These are phyloP conservation scores for Microcebus ravelobensis DNA, from an alignment of 2,113 vertebrate species.

Conservation along the genomic window DNA sequence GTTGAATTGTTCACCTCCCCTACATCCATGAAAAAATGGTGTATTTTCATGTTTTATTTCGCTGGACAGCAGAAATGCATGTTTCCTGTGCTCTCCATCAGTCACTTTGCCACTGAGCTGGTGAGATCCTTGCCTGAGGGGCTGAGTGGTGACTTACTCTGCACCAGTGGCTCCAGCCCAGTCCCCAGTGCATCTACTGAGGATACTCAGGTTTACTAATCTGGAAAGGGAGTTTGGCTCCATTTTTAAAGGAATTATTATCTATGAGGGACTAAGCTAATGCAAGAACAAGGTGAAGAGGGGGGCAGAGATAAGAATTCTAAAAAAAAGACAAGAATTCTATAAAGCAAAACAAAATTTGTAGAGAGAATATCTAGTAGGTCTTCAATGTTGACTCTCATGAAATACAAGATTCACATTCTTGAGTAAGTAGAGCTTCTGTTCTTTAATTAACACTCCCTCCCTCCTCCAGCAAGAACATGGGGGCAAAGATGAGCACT, in stretches of 20 bases:
- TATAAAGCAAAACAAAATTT: not conserved
- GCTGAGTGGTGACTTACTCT: constrained; percentile 65
- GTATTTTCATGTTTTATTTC: constrained; percentile 72
- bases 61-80: constrained; percentile 67
- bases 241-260: constrained; percentile 47
- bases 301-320: not conserved
- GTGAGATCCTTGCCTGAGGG: constrained; percentile 52
- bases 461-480: not conserved
- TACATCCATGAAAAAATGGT: constrained; percentile 72
- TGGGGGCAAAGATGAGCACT: not conserved
- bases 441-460: not conserved
- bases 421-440: not conserved
- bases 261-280: constrained; percentile 61
- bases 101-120: constrained; percentile 67
- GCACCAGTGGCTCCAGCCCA: not conserved
- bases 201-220: constrained; percentile 55
- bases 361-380: not conserved
- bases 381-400: not conserved
- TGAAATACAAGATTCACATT: not conserved
- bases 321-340: not conserved
- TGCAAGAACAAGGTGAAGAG: not conserved
- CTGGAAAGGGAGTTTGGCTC: constrained; percentile 55
- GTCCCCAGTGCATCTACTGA: constrained; percentile 48
- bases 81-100: constrained; percentile 66
- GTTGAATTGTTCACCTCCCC: constrained; percentile 70